Percentiles rank a stretch among this genome's conserved stretches.
These are phyloP conservation scores for Sibirionetta formosa DNA, from an alignment of 2,797 vertebrate genomes.

Conservation along the genomic window DNA sequence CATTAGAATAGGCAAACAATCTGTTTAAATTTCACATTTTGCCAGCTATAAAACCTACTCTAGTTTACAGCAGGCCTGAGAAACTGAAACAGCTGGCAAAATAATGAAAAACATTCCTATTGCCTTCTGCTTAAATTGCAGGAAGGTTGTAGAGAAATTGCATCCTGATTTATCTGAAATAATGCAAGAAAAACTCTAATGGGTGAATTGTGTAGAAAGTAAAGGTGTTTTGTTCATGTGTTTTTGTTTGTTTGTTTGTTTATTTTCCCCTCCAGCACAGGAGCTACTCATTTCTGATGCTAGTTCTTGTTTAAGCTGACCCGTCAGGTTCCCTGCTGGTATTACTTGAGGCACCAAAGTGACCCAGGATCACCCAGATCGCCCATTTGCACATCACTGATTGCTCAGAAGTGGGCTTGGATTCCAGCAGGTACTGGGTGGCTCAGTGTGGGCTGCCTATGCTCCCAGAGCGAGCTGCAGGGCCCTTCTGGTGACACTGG, in stretches of 20 bases:
- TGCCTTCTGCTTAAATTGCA: background rate
- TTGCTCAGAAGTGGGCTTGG: rapidly evolving
- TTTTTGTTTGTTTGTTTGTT: no score
- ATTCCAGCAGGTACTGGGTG: rapidly evolving
- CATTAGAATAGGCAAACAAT: background rate
- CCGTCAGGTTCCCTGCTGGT: background rate
- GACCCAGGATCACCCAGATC: background rate
- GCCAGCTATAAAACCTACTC: rapidly evolving
- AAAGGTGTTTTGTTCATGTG: no score
- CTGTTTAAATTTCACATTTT: background rate
- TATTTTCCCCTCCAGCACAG: background rate
- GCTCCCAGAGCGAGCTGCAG: rapidly evolving
- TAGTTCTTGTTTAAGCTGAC: background rate
- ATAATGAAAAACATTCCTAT: background rate
- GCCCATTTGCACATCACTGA: rapidly evolving
- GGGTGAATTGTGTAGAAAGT: background rate
- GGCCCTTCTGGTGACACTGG: no score
- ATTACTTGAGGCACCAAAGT: background rate
- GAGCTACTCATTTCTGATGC: background rate
- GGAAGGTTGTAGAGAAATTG: background rate
- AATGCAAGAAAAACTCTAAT: background rate
- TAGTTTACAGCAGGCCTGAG: background rate
- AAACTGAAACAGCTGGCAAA: background rate
- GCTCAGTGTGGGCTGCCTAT: rapidly evolving
- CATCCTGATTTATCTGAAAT: background rate